phyloP scores from a whole-genome alignment of 2,797 vertebrate genomes.

The Typhlichthys eigenmanni region DNA sequence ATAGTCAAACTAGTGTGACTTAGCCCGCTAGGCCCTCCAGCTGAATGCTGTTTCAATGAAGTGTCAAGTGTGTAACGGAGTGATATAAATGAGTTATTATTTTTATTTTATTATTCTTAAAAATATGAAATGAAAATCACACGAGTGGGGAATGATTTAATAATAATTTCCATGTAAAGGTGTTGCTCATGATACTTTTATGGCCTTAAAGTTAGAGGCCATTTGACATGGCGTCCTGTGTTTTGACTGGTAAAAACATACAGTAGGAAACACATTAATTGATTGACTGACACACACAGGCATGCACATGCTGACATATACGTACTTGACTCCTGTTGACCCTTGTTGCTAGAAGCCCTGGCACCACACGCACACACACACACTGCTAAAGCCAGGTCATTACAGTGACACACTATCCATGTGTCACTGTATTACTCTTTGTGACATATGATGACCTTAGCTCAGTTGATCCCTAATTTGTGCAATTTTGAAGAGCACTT shows the following conservation, averaged over 20 bases:
- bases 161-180: background rate
- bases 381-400: constrained; percentile 36
- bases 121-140: no score
- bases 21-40: constrained; percentile 16
- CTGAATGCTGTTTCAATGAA: background rate
- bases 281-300: constrained; percentile 31
- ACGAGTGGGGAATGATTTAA: no score
- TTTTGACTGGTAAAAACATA: constrained; percentile 24
- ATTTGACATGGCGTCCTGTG: constrained; percentile 27
- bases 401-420: constrained; percentile 56
- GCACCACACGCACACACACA: constrained; percentile 38
- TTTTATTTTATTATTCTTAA: no score
- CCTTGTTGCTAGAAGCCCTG: constrained; percentile 48
- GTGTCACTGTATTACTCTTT: constrained; percentile 48
- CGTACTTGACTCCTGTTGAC: constrained; percentile 55
- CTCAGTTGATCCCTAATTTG: background rate
- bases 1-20: constrained; percentile 22
- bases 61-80: background rate
- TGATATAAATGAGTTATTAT: background rate
- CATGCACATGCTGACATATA: constrained; percentile 18
- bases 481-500: background rate
- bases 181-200: constrained; percentile 2
- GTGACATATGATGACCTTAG: no score
- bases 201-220: constrained; percentile 8
- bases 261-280: constrained; percentile 27